Conservation (phyloP, 2,888 invertebrate genomes). For the Melanargia galathea region DNA sequence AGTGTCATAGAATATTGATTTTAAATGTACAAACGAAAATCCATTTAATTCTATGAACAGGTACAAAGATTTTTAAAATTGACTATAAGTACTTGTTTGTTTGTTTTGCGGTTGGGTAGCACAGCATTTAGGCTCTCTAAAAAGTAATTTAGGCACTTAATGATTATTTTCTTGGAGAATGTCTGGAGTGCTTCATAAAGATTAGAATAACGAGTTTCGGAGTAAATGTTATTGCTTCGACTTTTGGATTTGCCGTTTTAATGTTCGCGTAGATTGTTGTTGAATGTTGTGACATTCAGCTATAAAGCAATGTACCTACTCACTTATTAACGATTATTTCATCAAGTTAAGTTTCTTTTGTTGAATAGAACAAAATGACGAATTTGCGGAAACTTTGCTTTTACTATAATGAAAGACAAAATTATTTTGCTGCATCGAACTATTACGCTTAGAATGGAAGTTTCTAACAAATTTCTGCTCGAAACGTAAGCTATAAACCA, state of each 20-base stretch:
- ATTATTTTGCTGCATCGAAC: too few species aligned
- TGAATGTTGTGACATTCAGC: background rate
- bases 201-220: slow-evolving; percentile 14
- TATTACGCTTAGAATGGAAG: too few species aligned
- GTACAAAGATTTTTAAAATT: background rate
- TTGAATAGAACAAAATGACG: too few species aligned
- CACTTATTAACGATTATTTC: slow-evolving; percentile 1
- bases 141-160: background rate
- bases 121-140: too few species aligned
- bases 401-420: too few species aligned
- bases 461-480: too few species aligned
- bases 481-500: too few species aligned
- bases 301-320: slow-evolving; percentile 1
- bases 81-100: background rate
- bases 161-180: slow-evolving; percentile 7
- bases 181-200: slow-evolving; percentile 20
- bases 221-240: slow-evolving; percentile 13
- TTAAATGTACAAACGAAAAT: too few species aligned
- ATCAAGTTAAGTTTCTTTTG: background rate
- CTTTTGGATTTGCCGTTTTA: slow-evolving; percentile 14
- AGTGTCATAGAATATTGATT: too few species aligned
- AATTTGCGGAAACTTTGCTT: too few species aligned
- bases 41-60: too few species aligned
- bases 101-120: too few species aligned
- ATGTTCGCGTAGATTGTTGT: slow-evolving; percentile 10